Evolutionary conservation across 2,113 vertebrate genomes (phyloP).

Genomic region (Lophochroa leadbeateri): DNA sequence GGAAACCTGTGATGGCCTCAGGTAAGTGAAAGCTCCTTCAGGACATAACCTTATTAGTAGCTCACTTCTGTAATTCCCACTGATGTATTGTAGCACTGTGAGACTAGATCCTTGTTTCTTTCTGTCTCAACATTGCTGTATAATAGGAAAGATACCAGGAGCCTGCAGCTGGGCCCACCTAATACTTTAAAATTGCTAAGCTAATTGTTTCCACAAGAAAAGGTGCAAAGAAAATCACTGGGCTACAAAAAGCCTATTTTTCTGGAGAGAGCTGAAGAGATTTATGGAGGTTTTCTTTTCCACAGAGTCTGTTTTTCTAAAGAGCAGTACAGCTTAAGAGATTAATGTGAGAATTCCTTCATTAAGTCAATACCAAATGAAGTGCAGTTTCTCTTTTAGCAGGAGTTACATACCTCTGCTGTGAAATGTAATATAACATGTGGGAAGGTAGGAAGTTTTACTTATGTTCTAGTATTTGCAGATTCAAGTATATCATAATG

Average conservation of each 20-base stretch:
- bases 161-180: conserved; percentile 14
- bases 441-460: neutral
- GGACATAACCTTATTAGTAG: neutral
- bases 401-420: neutral
- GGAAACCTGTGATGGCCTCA: neutral
- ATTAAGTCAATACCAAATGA: conserved; percentile 54
- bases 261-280: conserved; percentile 16
- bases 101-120: neutral
- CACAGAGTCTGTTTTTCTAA: conserved; percentile 47
- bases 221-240: conserved; percentile 47
- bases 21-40: conserved; percentile 6
- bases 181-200: conserved; percentile 43
- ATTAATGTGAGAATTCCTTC: conserved; percentile 64
- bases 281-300: conserved; percentile 58
- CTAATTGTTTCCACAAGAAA: conserved; percentile 67
- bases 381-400: conserved; percentile 18
- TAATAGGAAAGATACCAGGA: conserved; percentile 10
- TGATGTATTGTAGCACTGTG: neutral
- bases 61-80: neutral
- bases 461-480: neutral
- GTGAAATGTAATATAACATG: neutral
- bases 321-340: conserved; percentile 42
- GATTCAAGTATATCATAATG: neutral
- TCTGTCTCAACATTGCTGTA: neutral
- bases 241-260: conserved; percentile 51